A percentile compares a stretch with the other conserved stretches of the same genome.
Conservation (phyloP, 2,113 vertebrate species). For the Amphiprion percula region DNA sequence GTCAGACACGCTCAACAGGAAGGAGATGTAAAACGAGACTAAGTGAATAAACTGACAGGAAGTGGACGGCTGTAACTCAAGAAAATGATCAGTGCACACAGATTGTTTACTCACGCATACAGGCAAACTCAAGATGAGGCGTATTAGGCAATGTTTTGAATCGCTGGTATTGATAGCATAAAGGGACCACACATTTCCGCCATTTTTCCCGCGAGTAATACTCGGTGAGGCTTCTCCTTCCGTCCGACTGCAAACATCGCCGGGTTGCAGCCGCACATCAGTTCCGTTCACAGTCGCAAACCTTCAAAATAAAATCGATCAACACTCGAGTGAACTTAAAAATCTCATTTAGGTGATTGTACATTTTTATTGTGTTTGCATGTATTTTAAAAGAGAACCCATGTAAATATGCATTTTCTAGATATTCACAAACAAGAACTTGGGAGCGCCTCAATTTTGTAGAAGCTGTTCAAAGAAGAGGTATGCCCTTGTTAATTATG, state of each 20-base stretch:
- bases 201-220: constrained; percentile 76
- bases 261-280: not conserved
- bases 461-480: constrained; percentile 81
- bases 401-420: constrained; percentile 87
- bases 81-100: not conserved
- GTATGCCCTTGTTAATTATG: constrained; percentile 84
- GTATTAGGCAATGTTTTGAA: not conserved
- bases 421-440: constrained; percentile 82
- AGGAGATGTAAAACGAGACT: not conserved
- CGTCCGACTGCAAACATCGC: constrained; percentile 1
- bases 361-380: no score
- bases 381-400: constrained; percentile 41
- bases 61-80: no score
- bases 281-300: constrained; percentile 3
- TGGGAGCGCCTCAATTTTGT: constrained; percentile 81
- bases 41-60: not conserved
- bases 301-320: constrained; percentile 12
- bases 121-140: no score
- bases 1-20: constrained; percentile 12
- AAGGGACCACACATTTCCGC: constrained; percentile 56
- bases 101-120: constrained; percentile 25
- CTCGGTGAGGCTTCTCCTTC: constrained; percentile 27
- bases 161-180: not conserved
- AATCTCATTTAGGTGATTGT: no score
- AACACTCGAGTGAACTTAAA: no score